phyloP scores from a whole-genome alignment of 2,113 vertebrate genomes.

The Sialia sialis region DNA sequence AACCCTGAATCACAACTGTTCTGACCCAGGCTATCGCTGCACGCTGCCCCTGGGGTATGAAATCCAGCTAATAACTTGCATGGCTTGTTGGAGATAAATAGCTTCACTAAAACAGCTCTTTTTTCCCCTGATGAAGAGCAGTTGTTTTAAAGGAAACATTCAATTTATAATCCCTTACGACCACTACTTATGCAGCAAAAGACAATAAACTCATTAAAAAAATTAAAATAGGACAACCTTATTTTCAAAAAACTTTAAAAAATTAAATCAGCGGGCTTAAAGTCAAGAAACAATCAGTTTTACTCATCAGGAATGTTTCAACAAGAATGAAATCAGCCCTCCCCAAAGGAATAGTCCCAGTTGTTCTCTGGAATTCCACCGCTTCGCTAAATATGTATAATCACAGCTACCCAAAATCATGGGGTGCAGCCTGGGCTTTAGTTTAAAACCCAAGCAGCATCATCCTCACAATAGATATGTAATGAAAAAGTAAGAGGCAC shows the following conservation, averaged over 20 bases:
- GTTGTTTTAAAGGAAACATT: neutral
- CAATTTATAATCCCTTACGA: neutral
- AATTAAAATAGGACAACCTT: neutral
- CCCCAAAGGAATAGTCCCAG: neutral
- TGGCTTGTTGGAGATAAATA: neutral
- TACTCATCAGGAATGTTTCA: neutral
- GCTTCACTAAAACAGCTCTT: neutral
- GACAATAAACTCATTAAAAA: neutral
- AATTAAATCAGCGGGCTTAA: neutral
- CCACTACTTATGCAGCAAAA: neutral
- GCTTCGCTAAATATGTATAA: neutral
- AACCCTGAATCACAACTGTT: slow-evolving; percentile 26
- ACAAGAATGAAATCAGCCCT: neutral
- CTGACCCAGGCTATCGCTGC: neutral
- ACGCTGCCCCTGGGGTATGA: neutral
- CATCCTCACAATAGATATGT: accelerated
- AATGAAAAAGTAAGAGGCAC: neutral
- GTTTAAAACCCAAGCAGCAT: neutral
- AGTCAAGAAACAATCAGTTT: neutral
- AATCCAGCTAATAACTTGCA: neutral
- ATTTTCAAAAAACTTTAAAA: neutral
- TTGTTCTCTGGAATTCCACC: neutral
- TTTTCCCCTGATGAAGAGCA: neutral
- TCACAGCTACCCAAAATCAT: neutral
- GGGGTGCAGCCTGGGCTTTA: neutral